phyloP scores from a whole-genome alignment of 1,140 invertebrate species.

The Lasioglossum albipes region DNA sequence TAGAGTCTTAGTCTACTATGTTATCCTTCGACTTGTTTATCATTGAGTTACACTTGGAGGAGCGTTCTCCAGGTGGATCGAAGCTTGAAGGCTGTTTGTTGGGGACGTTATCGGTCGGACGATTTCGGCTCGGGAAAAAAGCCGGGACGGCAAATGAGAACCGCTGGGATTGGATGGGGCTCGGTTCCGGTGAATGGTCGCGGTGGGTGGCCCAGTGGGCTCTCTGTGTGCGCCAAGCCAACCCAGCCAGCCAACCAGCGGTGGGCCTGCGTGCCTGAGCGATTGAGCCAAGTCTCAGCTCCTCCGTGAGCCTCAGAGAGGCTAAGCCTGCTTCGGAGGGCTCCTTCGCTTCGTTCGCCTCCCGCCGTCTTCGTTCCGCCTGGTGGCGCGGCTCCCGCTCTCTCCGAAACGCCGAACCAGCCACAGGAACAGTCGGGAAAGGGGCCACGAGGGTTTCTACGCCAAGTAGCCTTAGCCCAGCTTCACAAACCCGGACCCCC shows the following conservation, averaged over 20 bases:
- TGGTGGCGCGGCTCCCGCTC: constrained; percentile 19
- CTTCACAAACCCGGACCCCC: constrained; percentile 71
- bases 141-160: constrained; percentile 67
- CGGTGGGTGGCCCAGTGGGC: constrained; percentile 79
- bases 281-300: constrained; percentile 63
- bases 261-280: constrained; percentile 73
- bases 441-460: constrained; percentile 58
- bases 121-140: neutral
- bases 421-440: constrained; percentile 60
- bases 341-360: constrained; percentile 44
- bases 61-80: too few relatives aligned
- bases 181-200: constrained; percentile 81
- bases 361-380: constrained; percentile 26
- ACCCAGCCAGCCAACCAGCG: constrained; percentile 70
- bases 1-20: too few relatives aligned
- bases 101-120: neutral
- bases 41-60: too few relatives aligned
- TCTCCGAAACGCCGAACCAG: constrained; percentile 45
- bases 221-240: constrained; percentile 73
- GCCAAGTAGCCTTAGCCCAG: constrained; percentile 52
- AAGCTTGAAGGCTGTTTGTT: neutral
- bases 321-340: constrained; percentile 53
- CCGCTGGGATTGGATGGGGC: constrained; percentile 77
- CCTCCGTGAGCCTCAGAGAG: constrained; percentile 51
- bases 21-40: too few relatives aligned